These are phyloP conservation scores for Palloptera scutellata DNA, from an alignment of 2,888 invertebrate species.

Conservation along the genomic window DNA sequence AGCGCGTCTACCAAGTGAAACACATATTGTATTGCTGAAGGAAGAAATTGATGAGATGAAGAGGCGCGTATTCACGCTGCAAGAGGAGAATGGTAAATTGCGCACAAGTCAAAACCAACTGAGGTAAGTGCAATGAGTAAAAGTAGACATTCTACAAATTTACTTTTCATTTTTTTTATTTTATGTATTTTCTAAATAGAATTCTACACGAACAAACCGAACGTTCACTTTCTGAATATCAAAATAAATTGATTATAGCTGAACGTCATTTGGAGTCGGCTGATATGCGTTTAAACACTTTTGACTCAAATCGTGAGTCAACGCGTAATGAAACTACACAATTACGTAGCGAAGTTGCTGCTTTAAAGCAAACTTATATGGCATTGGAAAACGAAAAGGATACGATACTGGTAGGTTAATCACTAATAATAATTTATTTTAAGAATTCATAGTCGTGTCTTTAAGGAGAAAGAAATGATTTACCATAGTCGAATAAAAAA, in stretches of 20 bases:
- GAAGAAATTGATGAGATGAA: constrained; percentile 67
- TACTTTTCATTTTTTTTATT: constrained; percentile 48
- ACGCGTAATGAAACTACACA: constrained; percentile 70
- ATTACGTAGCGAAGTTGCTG: constrained; percentile 72
- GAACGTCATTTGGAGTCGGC: constrained; percentile 72
- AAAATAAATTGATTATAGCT: constrained; percentile 71
- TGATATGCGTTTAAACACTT: constrained; percentile 67
- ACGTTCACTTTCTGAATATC: constrained; percentile 73
- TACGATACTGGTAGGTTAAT: constrained; percentile 66
- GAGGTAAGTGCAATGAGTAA: constrained; percentile 64
- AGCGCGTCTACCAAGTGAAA: constrained; percentile 66
- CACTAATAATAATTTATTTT: background rate
- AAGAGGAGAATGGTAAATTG: constrained; percentile 67
- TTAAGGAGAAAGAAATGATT: too few relatives aligned
- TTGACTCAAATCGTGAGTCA: constrained; percentile 70
- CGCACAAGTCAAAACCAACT: constrained; percentile 69
- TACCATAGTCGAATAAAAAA: too few relatives aligned
- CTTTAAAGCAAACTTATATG: constrained; percentile 70
- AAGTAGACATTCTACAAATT: background rate
- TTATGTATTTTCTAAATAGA: constrained; percentile 65
- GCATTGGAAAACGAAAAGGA: constrained; percentile 78
- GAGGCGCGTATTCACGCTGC: constrained; percentile 66
- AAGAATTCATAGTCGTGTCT: background rate
- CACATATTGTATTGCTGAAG: constrained; percentile 67
- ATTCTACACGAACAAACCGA: constrained; percentile 81